These are phyloP conservation scores for Anastatus disparis DNA, from an alignment of 1,140 invertebrate species.

Conservation along the genomic window DNA sequence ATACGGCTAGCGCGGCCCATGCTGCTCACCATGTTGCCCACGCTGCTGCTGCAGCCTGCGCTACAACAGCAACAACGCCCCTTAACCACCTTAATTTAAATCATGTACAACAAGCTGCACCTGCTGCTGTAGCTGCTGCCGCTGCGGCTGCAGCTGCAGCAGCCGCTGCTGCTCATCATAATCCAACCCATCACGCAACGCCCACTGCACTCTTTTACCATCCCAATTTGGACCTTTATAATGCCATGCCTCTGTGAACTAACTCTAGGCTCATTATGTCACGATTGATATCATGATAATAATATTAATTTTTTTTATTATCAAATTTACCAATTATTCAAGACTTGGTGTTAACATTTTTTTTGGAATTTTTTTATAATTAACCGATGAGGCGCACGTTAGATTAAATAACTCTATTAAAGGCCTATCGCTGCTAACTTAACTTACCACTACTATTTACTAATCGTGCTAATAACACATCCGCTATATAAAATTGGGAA, in stretches of 20 bases:
- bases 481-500: neutral
- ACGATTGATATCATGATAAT: conserved; percentile 17
- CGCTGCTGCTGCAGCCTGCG: no score
- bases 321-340: no score
- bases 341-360: no score
- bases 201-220: conserved; percentile 71
- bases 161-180: conserved; percentile 59
- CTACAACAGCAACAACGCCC: no score
- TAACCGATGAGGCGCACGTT: no score
- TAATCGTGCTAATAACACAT: neutral
- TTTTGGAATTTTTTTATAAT: no score
- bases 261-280: conserved; percentile 52
- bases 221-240: conserved; percentile 69
- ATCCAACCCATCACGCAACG: conserved; percentile 60
- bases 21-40: conserved; percentile 44
- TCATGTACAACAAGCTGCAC: conserved; percentile 56
- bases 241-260: conserved; percentile 87
- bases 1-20: conserved; percentile 39
- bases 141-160: conserved; percentile 52
- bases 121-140: conserved; percentile 58
- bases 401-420: no score
- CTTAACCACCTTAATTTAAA: conserved; percentile 65
- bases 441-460: conserved; percentile 1
- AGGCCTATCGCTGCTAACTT: neutral
- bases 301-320: conserved; percentile 17